Evolutionary conservation across 1,140 invertebrate genomes (phyloP), one percentile per base, ranked within the genome.

Genomic region (Drosophila parabipectinata): DNA sequence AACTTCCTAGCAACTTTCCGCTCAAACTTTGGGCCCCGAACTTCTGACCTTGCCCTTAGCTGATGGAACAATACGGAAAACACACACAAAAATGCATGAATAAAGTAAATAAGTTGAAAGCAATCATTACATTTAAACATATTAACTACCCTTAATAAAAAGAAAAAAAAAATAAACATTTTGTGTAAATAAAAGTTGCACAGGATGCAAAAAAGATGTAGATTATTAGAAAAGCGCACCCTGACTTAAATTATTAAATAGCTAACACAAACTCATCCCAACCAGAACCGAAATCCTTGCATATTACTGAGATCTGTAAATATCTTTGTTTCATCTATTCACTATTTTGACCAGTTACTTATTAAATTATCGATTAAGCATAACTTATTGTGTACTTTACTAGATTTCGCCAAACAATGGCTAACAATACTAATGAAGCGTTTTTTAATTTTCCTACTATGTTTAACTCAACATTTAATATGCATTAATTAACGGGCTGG

Each of bases 61-160:
- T 37, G 62, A 37, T 47, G 64, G 8, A 67, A 55, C 32, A 15
- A 77, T 41, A 72, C 57, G 48, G 24, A 37, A 39, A 34, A 21
- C 4, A 15, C 5, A 44, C 18, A 48, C 34, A 55, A 18, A 54
- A 24, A 50, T 50, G 58, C 30, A 78, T 77, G 48, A 52, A 62
- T n/a, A 60, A 69, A 60, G 26, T 63, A 79, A 72, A 83, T 79
- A 82, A 87, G 82, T 85, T 85, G 78, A 85, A 85, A 85, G 82
- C 82, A 85, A 85, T 85, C 82, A 85, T 87, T 85, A 85, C 64
- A 81, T 82, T 85, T 85, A 85, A 72, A 37, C 63, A 68, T 66
- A 74, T 44, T 60, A 64, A 69, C 45, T 81, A 81, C 30, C 24
- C 24, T 28, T 48, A 26, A 55, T 26, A 41, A 53, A 56, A 24